A percentile compares a stretch with the other conserved stretches of the same genome.
phyloP scores from a whole-genome alignment of 2,797 vertebrate genomes.

The Enteromius afrohamiltoni region DNA sequence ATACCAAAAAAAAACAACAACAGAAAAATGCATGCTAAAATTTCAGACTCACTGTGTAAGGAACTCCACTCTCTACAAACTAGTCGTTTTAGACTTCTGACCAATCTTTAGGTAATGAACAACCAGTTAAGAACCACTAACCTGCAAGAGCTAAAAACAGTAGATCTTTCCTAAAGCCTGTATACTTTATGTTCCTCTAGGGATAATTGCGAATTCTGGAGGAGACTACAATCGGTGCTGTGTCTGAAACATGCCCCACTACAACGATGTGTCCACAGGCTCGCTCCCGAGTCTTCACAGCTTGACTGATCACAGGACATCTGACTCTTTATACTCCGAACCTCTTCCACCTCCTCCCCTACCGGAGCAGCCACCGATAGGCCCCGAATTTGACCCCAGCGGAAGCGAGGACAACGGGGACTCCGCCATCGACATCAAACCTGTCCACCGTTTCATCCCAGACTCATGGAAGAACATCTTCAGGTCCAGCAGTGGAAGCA shows the following conservation, averaged over 20 bases:
- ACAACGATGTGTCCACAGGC: constrained; percentile 76
- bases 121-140: constrained; percentile 6
- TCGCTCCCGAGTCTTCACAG: constrained; percentile 56
- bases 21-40: too few relatives aligned
- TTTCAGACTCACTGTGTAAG: too few relatives aligned
- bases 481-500: constrained; percentile 67
- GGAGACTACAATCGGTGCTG: constrained; percentile 69
- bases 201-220: constrained; percentile 72
- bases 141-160: background rate
- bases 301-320: constrained; percentile 67
- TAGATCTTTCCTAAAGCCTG: background rate
- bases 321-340: constrained; percentile 77
- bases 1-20: too few relatives aligned
- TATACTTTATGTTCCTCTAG: constrained; percentile 59
- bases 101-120: background rate
- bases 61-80: background rate
- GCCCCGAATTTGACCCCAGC: constrained; percentile 76
- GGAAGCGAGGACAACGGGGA: constrained; percentile 72
- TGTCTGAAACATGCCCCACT: constrained; percentile 69
- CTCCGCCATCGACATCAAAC: constrained; percentile 84
- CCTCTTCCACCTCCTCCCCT: constrained; percentile 89
- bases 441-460: constrained; percentile 89
- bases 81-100: background rate
- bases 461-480: constrained; percentile 87
- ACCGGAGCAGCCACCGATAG: constrained; percentile 84